A percentile compares a stretch with the other conserved stretches of the same genome.
Evolutionary conservation across 2,113 vertebrate species (phyloP).

Genomic region (Amia ocellicauda): DNA sequence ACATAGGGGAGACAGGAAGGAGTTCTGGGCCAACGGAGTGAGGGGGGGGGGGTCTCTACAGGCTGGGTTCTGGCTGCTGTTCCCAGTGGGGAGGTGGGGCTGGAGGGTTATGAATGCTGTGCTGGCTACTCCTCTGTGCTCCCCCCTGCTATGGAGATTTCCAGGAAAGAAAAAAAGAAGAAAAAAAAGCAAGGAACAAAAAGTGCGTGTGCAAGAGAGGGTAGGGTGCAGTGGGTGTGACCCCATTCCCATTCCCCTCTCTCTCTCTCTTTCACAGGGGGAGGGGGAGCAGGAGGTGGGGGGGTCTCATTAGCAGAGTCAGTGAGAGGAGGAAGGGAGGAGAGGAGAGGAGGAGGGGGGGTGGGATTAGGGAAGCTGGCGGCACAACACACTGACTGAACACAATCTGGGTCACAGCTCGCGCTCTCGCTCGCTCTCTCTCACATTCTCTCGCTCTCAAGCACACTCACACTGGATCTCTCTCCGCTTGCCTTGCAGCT

Average conservation of each 20-base stretch:
- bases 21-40: too few relatives aligned
- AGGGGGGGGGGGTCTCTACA: too few relatives aligned
- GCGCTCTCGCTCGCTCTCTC: conserved; percentile 42
- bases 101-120: conserved; percentile 28
- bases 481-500: too few relatives aligned
- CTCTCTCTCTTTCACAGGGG: conserved; percentile 41
- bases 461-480: conserved; percentile 24
- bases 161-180: too few relatives aligned
- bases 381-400: conserved; percentile 32
- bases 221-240: conserved; percentile 61
- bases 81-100: conserved; percentile 15
- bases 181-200: too few relatives aligned
- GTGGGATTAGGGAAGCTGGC: conserved; percentile 36
- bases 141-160: conserved; percentile 38
- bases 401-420: conserved; percentile 66
- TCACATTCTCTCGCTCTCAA: conserved; percentile 32
- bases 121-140: conserved; percentile 21
- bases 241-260: conserved; percentile 45
- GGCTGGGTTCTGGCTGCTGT: neutral
- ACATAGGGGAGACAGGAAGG: too few relatives aligned
- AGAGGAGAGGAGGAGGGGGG: conserved; percentile 24
- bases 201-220: too few relatives aligned
- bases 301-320: conserved; percentile 25
- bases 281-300: conserved; percentile 33
- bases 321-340: neutral